Conservation (phyloP, 2,888 invertebrate genomes). For the Agrotis ipsilon region DNA sequence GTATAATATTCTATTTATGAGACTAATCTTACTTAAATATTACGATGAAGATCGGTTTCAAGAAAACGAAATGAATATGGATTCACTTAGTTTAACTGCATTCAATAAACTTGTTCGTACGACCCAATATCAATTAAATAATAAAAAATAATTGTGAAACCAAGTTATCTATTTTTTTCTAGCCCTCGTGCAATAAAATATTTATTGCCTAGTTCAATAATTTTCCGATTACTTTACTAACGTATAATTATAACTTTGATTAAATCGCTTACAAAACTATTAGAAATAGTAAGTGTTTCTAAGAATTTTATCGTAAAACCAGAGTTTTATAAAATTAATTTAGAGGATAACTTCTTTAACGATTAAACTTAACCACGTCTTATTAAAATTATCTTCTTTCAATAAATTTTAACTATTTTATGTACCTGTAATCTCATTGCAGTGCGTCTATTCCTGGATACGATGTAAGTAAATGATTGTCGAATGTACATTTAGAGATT, state of each 20-base stretch:
- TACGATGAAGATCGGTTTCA: constrained; percentile 1
- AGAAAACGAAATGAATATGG: constrained; percentile 1
- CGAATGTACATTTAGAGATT: too few species aligned
- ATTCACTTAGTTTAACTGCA: constrained; percentile 15
- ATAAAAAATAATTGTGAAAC: constrained; percentile 35
- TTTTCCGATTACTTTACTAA: constrained; percentile 1
- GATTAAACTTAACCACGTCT: constrained; percentile 1
- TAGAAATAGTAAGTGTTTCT: constrained; percentile 8
- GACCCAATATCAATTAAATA: constrained; percentile 33
- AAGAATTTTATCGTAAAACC: background rate
- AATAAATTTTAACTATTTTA: background rate
- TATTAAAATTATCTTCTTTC: background rate
- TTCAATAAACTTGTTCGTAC: constrained; percentile 12
- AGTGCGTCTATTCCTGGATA: background rate
- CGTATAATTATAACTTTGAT: constrained; percentile 9
- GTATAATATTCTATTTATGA: constrained; percentile 3
- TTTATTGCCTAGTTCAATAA: constrained; percentile 19
- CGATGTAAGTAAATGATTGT: background rate
- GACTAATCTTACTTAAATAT: background rate
- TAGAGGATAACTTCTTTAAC: background rate
- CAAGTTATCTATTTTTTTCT: constrained; percentile 2
- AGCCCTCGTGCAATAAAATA: constrained; percentile 28
- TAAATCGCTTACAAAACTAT: constrained; percentile 1
- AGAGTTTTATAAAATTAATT: constrained; percentile 8
- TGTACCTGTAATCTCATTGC: background rate